Conservation (phyloP, 2,888 invertebrate species). For the Apodemia duryi region DNA sequence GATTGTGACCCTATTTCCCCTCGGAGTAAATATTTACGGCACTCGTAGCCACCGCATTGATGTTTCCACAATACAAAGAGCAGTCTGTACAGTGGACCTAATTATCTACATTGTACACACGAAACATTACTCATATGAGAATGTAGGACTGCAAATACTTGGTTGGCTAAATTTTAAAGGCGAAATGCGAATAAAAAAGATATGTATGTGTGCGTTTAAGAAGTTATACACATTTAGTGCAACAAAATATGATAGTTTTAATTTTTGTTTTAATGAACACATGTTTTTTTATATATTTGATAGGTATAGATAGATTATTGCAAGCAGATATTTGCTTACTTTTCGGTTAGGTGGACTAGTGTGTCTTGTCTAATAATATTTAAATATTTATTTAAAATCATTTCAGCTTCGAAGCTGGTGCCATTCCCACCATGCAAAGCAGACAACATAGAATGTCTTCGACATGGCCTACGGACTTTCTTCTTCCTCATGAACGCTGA, state of each 20-base stretch:
- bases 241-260: too few species aligned
- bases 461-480: constrained; percentile 62
- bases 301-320: too few species aligned
- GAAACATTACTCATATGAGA: neutral
- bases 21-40: neutral
- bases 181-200: too few species aligned
- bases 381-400: neutral
- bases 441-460: constrained; percentile 58
- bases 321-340: too few species aligned
- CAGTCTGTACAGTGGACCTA: too few species aligned
- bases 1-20: neutral
- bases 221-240: too few species aligned
- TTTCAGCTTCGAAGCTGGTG: constrained; percentile 39
- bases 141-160: too few species aligned
- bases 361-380: neutral
- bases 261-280: too few species aligned
- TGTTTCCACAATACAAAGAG: neutral
- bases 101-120: constrained; percentile 2
- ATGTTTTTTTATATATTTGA: too few species aligned
- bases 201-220: too few species aligned
- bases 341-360: too few species aligned
- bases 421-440: constrained; percentile 64
- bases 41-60: neutral
- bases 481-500: constrained; percentile 64
- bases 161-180: too few species aligned